A percentile compares a stretch with the other conserved stretches of the same genome.
These are phyloP conservation scores for Mobula birostris DNA, from an alignment of 2,113 vertebrate genomes.

Conservation along the genomic window DNA sequence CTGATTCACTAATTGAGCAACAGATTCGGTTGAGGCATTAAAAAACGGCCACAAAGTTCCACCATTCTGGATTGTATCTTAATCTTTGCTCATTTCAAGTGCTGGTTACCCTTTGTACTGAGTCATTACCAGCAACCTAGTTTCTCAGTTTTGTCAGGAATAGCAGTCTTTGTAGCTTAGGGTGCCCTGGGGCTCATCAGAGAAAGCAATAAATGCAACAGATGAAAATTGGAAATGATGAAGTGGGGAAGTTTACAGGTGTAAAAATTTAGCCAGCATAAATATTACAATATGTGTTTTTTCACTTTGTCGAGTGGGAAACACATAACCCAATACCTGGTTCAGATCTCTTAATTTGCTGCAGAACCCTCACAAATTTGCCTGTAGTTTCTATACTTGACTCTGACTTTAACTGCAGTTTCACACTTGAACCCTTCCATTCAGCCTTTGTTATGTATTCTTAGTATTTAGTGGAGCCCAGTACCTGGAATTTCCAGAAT, in stretches of 20 bases:
- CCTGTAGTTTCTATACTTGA: neutral
- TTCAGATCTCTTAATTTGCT: neutral
- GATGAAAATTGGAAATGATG: no score
- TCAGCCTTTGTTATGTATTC: neutral
- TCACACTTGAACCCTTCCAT: neutral
- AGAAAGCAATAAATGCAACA: neutral
- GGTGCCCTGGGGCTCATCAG: neutral
- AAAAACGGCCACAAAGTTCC: no score
- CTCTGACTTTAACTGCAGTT: neutral
- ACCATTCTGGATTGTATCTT: neutral
- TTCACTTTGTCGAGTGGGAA: neutral
- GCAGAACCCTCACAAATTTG: neutral
- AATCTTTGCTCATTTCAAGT: neutral
- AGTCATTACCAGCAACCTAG: neutral
- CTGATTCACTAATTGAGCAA: neutral
- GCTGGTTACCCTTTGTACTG: neutral
- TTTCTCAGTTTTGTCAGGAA: neutral
- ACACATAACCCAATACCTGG: neutral
- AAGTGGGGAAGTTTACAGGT: neutral
- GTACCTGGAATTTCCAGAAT: neutral
- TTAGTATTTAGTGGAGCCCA: neutral
- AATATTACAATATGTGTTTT: neutral
- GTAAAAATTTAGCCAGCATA: neutral
- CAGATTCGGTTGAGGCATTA: neutral
- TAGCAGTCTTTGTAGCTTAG: neutral